Conservation (phyloP, 2,113 vertebrate genomes). For the Daboia siamensis region DNA sequence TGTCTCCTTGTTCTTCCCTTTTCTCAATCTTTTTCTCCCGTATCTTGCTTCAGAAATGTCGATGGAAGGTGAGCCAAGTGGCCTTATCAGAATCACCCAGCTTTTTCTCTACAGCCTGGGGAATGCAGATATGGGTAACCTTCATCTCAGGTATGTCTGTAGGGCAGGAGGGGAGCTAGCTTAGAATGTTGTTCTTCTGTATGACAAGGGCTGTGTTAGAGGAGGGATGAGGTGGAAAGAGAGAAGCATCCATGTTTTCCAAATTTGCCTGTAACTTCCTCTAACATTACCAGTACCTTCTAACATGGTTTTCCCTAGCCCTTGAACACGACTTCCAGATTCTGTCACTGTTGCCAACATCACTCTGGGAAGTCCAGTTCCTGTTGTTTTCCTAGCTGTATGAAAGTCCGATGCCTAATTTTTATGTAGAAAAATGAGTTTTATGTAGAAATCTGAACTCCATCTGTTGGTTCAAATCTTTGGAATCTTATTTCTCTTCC, state of each 20-base stretch:
- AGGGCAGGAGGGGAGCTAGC: neutral
- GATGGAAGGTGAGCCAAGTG: conserved; percentile 72
- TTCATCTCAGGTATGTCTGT: conserved; percentile 78
- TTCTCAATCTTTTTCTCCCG: neutral
- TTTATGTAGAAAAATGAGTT: neutral
- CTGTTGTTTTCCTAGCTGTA: neutral
- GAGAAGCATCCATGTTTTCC: no score
- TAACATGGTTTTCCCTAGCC: neutral
- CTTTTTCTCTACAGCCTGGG: conserved; percentile 83
- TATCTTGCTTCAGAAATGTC: conserved; percentile 63
- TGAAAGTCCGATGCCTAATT: neutral
- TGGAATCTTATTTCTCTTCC: neutral
- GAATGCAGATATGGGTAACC: conserved; percentile 87
- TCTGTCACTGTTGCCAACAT: neutral
- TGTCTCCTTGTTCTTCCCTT: neutral
- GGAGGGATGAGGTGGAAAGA: no score
- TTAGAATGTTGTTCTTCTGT: neutral
- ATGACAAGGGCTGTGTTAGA: neutral
- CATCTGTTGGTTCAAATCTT: neutral
- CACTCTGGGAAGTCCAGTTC: neutral
- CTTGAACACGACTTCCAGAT: neutral
- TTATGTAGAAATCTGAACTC: neutral
- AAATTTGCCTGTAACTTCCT: neutral
- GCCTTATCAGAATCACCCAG: conserved; percentile 75
- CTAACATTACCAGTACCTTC: neutral